Percentiles rank a stretch among this genome's conserved stretches.
These are phyloP conservation scores for Mobula hypostoma DNA, from an alignment of 2,113 vertebrate species.

Conservation along the genomic window DNA sequence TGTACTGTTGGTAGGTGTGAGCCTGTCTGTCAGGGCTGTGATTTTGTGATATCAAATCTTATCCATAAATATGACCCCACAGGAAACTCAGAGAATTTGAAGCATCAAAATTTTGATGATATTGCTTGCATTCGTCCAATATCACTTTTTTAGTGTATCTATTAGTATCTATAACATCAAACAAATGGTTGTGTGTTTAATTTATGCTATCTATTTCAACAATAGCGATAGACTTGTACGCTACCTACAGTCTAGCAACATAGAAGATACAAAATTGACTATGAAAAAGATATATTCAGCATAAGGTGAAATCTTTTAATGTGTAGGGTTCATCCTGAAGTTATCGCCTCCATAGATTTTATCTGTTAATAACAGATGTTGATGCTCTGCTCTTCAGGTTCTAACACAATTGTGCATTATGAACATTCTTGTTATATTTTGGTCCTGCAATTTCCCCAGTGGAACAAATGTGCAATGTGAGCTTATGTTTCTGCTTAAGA, in stretches of 20 bases:
- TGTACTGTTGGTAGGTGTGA: neutral
- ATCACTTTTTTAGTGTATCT: neutral
- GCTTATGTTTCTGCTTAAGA: neutral
- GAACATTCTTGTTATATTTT: neutral
- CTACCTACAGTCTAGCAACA: conserved; percentile 57
- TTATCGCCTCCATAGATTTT: conserved; percentile 69
- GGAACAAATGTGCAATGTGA: neutral
- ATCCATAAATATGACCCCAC: neutral
- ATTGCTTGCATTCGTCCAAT: neutral
- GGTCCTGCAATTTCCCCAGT: neutral
- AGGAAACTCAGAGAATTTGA: neutral
- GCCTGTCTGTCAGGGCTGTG: neutral
- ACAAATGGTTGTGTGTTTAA: conserved; percentile 45
- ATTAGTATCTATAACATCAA: neutral
- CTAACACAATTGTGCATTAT: conserved; percentile 5
- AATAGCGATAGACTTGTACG: conserved; percentile 54
- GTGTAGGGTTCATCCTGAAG: conserved; percentile 73
- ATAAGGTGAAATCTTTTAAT: conserved; percentile 76
- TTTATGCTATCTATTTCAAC: conserved; percentile 61
- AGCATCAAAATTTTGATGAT: neutral
- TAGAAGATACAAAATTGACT: conserved; percentile 56
- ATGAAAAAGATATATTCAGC: conserved; percentile 59
- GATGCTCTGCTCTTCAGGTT: conserved; percentile 56
- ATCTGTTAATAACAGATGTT: conserved; percentile 72
- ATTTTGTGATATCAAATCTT: neutral